Percentiles rank a stretch among this genome's conserved stretches.
These are phyloP conservation scores for Bergia sp. DNA, from an alignment of 92 coral and sea anemone genomes.

Conservation along the genomic window DNA sequence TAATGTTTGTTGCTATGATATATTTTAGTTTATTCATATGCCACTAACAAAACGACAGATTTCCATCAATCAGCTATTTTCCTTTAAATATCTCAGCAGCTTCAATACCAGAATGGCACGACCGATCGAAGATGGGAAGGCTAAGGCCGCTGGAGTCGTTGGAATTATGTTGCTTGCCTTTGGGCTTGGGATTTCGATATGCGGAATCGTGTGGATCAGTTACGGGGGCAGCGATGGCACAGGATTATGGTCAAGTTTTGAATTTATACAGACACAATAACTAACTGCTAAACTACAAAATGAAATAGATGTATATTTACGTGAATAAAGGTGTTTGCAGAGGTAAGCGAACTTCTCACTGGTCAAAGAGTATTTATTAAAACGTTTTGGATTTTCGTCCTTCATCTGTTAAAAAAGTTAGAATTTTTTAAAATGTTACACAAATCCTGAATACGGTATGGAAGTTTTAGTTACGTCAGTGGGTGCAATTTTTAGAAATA, in stretches of 20 bases:
- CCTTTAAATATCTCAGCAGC: neutral
- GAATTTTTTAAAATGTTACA: too few relatives aligned
- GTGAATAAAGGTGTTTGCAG: too few relatives aligned
- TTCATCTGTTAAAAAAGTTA: too few relatives aligned
- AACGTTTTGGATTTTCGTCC: too few relatives aligned
- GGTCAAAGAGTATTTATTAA: too few relatives aligned
- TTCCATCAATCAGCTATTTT: neutral
- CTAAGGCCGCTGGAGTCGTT: slow-evolving; percentile 72
- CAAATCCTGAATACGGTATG: too few relatives aligned
- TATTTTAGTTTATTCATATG: neutral
- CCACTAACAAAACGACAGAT: neutral
- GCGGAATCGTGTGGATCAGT: slow-evolving; percentile 59
- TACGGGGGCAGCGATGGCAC: slow-evolving; percentile 62
- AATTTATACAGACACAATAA: too few relatives aligned
- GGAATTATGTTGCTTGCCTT: slow-evolving; percentile 45
- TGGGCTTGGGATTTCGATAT: slow-evolving; percentile 46
- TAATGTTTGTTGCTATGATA: neutral
- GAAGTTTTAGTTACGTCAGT: too few relatives aligned
- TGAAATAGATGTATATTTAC: too few relatives aligned
- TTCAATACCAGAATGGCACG: neutral
- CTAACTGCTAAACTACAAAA: too few relatives aligned
- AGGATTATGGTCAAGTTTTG: slow-evolving; percentile 78
- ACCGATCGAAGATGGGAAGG: slow-evolving; percentile 64
- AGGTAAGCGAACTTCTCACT: too few relatives aligned
- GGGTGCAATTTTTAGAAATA: too few relatives aligned